A percentile compares a stretch with the other conserved stretches of the same genome.
phyloP scores from a whole-genome alignment of 2,888 invertebrate species.

The Polydrusus tereticollis region DNA sequence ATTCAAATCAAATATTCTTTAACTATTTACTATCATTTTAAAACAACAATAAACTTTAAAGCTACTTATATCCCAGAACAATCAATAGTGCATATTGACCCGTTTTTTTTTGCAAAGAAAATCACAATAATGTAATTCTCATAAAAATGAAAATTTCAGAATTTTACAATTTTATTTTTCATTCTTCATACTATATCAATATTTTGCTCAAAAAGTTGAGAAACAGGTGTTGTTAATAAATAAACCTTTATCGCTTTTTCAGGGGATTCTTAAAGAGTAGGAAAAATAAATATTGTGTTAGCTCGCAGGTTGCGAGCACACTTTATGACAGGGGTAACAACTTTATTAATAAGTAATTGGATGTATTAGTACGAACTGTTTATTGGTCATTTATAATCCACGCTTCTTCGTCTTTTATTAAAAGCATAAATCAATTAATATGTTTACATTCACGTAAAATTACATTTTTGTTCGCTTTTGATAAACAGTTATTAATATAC shows the following conservation, averaged over 20 bases:
- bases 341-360: slow-evolving; percentile 5
- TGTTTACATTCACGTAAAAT: too few relatives aligned
- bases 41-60: too few relatives aligned
- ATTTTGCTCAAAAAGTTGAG: not conserved
- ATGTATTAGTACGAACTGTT: not conserved
- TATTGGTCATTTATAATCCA: not conserved
- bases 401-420: not conserved
- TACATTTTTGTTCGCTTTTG: too few relatives aligned
- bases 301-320: not conserved
- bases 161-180: not conserved
- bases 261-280: not conserved
- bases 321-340: slow-evolving; percentile 13
- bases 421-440: not conserved
- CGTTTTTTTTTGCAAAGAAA: too few relatives aligned
- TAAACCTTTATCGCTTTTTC: not conserved
- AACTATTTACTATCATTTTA: too few relatives aligned
- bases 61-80: too few relatives aligned
- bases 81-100: too few relatives aligned
- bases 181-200: not conserved
- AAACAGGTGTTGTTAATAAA: not conserved
- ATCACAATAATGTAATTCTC: too few relatives aligned
- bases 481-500: too few relatives aligned
- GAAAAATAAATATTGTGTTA: not conserved
- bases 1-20: too few relatives aligned
- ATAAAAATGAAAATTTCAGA: too few relatives aligned